Evolutionary conservation across 2,113 vertebrate species (phyloP), one percentile per base, ranked within the genome.

Genomic region (Ameiurus melas): DNA sequence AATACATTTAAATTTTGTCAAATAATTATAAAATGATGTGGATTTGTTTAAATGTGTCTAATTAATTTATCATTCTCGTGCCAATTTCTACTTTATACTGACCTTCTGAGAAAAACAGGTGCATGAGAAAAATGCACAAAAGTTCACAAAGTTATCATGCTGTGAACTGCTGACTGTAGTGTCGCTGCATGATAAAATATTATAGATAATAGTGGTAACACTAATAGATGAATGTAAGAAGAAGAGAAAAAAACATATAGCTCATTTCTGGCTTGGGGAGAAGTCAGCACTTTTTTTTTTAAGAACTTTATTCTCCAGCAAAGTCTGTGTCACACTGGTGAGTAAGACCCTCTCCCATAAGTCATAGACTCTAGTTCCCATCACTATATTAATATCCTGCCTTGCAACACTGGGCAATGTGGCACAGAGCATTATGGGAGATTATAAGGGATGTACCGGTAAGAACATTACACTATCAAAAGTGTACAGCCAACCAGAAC

Each of bases 371-470:
- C 92, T 89, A 89, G 91, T 84, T 89, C 89, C 88, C 89, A 86
- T 88, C 70, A 80, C 86, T 92, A 94, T 95, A 95, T 94, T 94
- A 94, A 95, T 95, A 94, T 92, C 85, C 73, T 92, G 91, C 93
- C 92, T 94, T 93, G 93, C 92, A 55, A 90, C 90, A 91, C 55
- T 83, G 86, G 90, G 93, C 92, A 91, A 92, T 93, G 92, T 92
- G 92, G 94, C 91, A 93, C 25, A 90, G 93, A 90, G 90, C 88
- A 89, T 92, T 84, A 87, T 30, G 87, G 90, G 92, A 92, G 71
- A 53, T 64, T 84, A 89, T 20, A 22, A 62, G 14, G 16, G 17
- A 58, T 20, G 6, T 62, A 86, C 39, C 39, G 4, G 39, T 43
- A 43, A 77, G 83, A 94, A 93, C 90, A 91, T 78, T 92, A 92